Conservation (phyloP, 1,140 invertebrate genomes). For the Orchesella cincta region DNA sequence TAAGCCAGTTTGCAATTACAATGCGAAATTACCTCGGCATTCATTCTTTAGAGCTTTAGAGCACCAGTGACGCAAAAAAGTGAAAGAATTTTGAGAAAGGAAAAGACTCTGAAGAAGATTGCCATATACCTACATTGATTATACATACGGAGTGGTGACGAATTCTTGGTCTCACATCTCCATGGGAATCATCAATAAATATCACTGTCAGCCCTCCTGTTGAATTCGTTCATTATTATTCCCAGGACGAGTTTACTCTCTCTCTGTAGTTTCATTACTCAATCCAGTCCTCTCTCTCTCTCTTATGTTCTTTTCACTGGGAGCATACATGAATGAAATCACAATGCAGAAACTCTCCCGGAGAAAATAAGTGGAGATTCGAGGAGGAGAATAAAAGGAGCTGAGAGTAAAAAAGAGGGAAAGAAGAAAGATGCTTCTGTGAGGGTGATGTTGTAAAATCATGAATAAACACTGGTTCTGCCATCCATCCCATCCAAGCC, state of each 20-base stretch:
- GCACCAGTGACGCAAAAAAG: too few species aligned
- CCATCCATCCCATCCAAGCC: too few species aligned
- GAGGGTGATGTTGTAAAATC: conserved; percentile 24
- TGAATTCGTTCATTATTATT: conserved; percentile 29
- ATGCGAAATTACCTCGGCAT: too few species aligned
- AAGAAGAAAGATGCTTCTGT: background rate
- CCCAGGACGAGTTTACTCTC: conserved; percentile 22
- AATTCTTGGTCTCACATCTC: conserved; percentile 22
- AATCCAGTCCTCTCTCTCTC: conserved; percentile 15
- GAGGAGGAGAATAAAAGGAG: conserved; percentile 4
- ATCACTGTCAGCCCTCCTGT: conserved; percentile 28
- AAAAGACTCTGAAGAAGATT: too few species aligned
- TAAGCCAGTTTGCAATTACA: too few species aligned
- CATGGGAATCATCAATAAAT: conserved; percentile 27
- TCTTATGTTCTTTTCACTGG: background rate
- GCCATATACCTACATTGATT: too few species aligned
- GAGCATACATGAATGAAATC: conserved; percentile 6
- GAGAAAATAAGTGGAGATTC: background rate
- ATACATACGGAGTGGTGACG: conserved; percentile 4
- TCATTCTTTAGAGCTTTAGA: too few species aligned
- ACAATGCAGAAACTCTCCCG: background rate
- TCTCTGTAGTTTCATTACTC: conserved; percentile 25
- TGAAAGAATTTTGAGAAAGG: too few species aligned
- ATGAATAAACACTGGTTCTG: conserved; percentile 19
- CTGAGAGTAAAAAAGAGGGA: background rate